Conservation (phyloP, 2,797 vertebrate species). For the Eupleurogrammus muticus region DNA sequence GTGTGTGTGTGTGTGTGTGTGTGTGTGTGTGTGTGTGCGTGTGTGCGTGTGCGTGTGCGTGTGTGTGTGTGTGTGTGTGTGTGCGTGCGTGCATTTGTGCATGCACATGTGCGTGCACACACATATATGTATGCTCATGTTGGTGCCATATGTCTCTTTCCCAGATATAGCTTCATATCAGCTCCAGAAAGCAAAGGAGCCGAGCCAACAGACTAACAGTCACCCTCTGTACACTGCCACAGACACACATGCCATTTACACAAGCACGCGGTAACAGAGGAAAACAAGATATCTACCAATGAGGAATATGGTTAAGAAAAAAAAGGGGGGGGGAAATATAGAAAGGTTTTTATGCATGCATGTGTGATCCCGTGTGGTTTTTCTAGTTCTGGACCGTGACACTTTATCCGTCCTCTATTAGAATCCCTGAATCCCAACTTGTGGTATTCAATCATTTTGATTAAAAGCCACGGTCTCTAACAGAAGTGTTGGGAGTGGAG, state of each 20-base stretch:
- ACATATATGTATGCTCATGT: conserved; percentile 33
- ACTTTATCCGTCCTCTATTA: conserved; percentile 84
- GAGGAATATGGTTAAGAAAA: conserved; percentile 68
- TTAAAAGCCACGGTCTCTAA: conserved; percentile 99
- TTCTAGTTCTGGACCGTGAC: conserved; percentile 79
- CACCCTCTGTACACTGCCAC: conserved; percentile 62
- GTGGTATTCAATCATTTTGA: conserved; percentile 99
- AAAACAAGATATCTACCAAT: conserved; percentile 65
- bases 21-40: conserved; percentile 7
- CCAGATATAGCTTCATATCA: conserved; percentile 89
- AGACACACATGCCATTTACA: conserved; percentile 78
- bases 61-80: conserved; percentile 8
- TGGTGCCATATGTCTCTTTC: conserved; percentile 91
- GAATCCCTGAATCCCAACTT: conserved; percentile 96
- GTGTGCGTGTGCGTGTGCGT: conserved; percentile 65
- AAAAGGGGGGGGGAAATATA: conserved; percentile 14
- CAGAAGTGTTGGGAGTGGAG: conserved; percentile 96
- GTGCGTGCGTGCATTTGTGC: conserved; percentile 66
- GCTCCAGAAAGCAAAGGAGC: conserved; percentile 87
- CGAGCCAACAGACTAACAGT: conserved; percentile 89
- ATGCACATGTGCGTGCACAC: background rate
- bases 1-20: conserved; percentile 25
- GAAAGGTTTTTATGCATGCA: conserved; percentile 78
- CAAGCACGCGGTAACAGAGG: conserved; percentile 63
- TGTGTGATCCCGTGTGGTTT: conserved; percentile 78